Evolutionary conservation across 2,113 vertebrate genomes (phyloP).

Genomic region (Ibidorhyncha struthersii): DNA sequence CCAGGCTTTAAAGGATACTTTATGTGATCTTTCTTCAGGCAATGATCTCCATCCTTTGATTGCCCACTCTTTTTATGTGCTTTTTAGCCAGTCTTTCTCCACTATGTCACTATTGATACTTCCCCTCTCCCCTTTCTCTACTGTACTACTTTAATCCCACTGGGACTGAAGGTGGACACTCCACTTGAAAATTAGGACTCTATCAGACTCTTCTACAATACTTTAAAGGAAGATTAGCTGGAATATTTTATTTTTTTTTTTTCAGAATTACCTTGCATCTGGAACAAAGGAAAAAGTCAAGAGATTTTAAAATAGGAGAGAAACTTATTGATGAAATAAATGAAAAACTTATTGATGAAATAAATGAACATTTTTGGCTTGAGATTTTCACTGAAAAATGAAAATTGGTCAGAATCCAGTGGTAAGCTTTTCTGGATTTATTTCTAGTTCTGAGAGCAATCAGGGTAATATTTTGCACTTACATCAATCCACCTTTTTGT

Average conservation of each 20-base stretch:
- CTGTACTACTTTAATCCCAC: neutral
- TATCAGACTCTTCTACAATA: neutral
- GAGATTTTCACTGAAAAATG: neutral
- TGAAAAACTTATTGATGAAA: neutral
- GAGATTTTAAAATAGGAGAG: neutral
- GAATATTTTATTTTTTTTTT: neutral
- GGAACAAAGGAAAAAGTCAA: rapidly evolving
- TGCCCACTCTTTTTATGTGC: neutral
- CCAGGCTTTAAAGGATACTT: neutral
- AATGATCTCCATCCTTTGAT: neutral
- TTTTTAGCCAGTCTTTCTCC: neutral
- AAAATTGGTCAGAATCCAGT: neutral
- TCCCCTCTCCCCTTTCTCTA: neutral
- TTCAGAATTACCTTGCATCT: neutral
- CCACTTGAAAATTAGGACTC: neutral
- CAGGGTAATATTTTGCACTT: neutral
- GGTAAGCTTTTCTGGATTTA: neutral
- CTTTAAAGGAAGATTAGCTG: neutral
- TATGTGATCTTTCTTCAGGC: neutral
- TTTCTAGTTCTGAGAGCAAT: neutral
- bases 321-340: neutral
- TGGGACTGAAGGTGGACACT: neutral
- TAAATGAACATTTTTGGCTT: neutral
- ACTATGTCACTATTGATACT: neutral
- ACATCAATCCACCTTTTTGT: neutral